phyloP scores from a whole-genome alignment of 2,113 vertebrate species.

The Numida meleagris region DNA sequence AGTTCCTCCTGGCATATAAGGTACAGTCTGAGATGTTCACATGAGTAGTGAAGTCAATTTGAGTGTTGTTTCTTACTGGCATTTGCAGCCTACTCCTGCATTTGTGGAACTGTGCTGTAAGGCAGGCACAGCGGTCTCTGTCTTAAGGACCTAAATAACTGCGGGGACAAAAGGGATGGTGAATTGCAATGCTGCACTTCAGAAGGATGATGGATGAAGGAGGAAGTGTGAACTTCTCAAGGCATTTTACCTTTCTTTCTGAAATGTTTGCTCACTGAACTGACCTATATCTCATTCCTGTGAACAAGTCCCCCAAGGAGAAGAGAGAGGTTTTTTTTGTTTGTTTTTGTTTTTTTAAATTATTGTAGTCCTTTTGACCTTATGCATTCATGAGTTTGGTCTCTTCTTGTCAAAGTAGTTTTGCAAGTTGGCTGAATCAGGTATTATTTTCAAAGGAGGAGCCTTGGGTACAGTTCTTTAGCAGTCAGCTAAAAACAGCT shows the following conservation, averaged over 20 bases:
- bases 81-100: rapidly evolving
- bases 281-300: conserved; percentile 44
- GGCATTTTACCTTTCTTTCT: conserved; percentile 15
- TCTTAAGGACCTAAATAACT: neutral
- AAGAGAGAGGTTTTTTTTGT: neutral
- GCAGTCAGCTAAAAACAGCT: neutral
- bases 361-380: conserved; percentile 62
- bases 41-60: rapidly evolving
- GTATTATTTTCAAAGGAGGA: conserved; percentile 32
- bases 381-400: conserved; percentile 41
- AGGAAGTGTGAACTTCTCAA: conserved; percentile 32
- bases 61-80: neutral
- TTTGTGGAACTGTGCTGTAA: neutral
- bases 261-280: conserved; percentile 59
- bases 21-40: neutral
- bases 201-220: neutral
- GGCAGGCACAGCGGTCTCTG: rapidly evolving
- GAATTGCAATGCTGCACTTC: neutral
- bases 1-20: neutral
- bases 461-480: conserved; percentile 11
- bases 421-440: conserved; percentile 52
- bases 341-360: neutral
- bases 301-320: conserved; percentile 31
- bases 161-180: neutral
- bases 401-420: conserved; percentile 51